Conservation (phyloP, 2,797 vertebrate genomes). For the Pyrocephalus nanus region DNA sequence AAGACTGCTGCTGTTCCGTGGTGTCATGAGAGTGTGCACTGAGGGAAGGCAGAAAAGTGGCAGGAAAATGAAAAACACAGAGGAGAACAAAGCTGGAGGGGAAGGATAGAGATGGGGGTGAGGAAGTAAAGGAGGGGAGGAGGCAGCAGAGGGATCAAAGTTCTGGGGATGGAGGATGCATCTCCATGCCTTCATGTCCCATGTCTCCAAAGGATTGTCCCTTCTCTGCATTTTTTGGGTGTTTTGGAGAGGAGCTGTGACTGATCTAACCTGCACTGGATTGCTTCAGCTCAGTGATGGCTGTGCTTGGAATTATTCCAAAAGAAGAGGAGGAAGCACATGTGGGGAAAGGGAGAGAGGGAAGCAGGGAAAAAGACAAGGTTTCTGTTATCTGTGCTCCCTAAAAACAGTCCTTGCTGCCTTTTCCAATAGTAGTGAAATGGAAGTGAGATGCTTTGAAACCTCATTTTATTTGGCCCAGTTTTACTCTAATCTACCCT, state of each 20-base stretch:
- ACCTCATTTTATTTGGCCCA: slow-evolving; percentile 57
- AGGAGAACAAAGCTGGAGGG: neutral
- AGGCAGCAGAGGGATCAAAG: neutral
- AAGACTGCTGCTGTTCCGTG: neutral
- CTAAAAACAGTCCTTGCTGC: neutral
- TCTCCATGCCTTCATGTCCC: neutral
- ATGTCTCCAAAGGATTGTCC: neutral
- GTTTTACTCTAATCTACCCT: slow-evolving; percentile 59
- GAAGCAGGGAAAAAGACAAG: neutral
- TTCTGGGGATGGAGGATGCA: fast-evolving
- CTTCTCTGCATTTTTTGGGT: neutral
- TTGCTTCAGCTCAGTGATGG: neutral
- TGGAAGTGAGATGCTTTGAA: slow-evolving; percentile 39
- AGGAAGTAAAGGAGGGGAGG: neutral
- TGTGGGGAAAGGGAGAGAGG: neutral
- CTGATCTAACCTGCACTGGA: neutral
- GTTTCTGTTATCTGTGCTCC: neutral
- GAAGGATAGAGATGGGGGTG: neutral
- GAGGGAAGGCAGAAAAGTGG: neutral
- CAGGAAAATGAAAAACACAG: neutral
- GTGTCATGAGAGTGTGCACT: neutral
- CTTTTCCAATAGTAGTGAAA: slow-evolving; percentile 26
- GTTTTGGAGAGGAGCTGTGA: neutral
- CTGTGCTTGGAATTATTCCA: neutral
- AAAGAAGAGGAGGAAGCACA: neutral